Conservation (phyloP, 2,113 vertebrate genomes). For the Eclectus roratus region DNA sequence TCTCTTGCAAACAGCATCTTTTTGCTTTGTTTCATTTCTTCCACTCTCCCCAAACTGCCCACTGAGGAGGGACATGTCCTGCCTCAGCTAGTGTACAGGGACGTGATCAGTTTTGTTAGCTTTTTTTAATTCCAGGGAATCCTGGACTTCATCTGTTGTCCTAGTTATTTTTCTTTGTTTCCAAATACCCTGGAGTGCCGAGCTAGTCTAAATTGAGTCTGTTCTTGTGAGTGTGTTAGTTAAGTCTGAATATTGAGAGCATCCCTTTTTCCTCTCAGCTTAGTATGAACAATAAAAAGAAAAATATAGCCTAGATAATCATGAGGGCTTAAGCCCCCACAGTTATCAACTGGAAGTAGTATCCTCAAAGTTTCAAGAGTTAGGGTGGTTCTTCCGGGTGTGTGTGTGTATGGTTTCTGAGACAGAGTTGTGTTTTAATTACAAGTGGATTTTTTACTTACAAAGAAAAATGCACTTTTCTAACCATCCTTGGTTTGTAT, state of each 20-base stretch:
- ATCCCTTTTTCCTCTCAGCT: background rate
- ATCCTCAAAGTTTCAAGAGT: background rate
- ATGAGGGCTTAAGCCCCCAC: background rate
- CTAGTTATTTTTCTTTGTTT: background rate
- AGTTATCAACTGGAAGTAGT: background rate
- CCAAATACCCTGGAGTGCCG: background rate
- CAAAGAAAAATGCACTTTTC: background rate
- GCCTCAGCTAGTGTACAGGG: background rate
- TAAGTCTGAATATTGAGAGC: background rate
- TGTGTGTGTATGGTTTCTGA: background rate
- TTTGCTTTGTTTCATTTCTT: background rate
- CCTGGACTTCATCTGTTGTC: background rate
- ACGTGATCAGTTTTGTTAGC: background rate
- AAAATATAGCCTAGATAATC: background rate
- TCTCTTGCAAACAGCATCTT: background rate
- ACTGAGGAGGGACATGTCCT: background rate
- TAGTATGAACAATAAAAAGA: background rate
- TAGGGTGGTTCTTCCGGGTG: background rate
- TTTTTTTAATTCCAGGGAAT: background rate
- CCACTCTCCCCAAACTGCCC: background rate
- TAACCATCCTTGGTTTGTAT: background rate
- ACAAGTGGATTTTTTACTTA: background rate
- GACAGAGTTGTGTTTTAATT: background rate
- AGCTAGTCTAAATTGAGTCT: background rate
- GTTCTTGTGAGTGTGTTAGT: background rate